Conservation (phyloP, 1,140 invertebrate species). For the Drosophila bocki region DNA sequence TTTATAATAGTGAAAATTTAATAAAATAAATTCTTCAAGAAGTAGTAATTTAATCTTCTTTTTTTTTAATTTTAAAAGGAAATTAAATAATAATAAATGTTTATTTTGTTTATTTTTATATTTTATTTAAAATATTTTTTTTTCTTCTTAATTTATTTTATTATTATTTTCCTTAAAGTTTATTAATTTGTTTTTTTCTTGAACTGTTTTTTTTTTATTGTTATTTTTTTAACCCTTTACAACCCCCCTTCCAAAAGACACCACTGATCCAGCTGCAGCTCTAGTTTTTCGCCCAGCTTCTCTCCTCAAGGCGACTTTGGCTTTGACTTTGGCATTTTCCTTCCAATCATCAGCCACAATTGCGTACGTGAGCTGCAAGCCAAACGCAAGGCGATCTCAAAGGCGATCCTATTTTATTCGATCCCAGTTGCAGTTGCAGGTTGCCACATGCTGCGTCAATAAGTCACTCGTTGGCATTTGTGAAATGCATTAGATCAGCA, state of each 20-base stretch:
- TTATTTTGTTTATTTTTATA: too few relatives aligned
- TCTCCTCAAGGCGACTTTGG: constrained; percentile 9
- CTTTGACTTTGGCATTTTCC: constrained; percentile 44
- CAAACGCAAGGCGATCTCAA: constrained; percentile 14
- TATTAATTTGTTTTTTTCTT: too few relatives aligned
- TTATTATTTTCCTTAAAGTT: too few relatives aligned
- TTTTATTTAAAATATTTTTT: too few relatives aligned
- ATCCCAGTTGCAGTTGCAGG: constrained; percentile 38
- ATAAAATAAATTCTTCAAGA: too few relatives aligned
- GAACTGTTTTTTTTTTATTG: too few relatives aligned
- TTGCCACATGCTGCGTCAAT: constrained; percentile 60
- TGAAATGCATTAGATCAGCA: constrained; percentile 46
- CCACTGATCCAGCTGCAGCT: neutral
- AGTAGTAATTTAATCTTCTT: too few relatives aligned
- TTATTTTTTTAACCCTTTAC: too few relatives aligned
- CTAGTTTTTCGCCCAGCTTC: constrained; percentile 39
- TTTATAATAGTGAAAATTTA: too few relatives aligned
- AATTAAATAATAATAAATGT: too few relatives aligned
- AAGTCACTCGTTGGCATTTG: constrained; percentile 57
- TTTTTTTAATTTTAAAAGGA: too few relatives aligned
- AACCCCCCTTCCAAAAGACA: neutral
- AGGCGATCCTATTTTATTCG: constrained; percentile 5
- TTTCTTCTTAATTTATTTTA: too few relatives aligned
- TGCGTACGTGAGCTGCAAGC: constrained; percentile 58
- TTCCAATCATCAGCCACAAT: constrained; percentile 56